Evolutionary conservation across 1,140 invertebrate genomes (phyloP).

Genomic region (Condylostylus longicornis): DNA sequence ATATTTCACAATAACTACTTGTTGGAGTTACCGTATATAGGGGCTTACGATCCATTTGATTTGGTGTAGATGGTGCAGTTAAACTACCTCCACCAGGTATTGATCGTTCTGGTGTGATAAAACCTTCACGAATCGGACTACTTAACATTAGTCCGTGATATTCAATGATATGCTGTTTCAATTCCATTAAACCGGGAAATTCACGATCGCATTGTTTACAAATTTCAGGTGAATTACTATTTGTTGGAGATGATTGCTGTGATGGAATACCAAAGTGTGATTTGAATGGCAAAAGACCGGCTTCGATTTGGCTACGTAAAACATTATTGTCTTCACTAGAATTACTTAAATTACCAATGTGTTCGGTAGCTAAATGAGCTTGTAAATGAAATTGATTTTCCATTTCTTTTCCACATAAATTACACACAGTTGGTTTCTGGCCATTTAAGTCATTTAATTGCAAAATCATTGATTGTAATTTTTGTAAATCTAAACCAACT

Average conservation of each 20-base stretch:
- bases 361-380: conserved; percentile 45
- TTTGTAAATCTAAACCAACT: conserved; percentile 65
- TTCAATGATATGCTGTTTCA: conserved; percentile 43
- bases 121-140: conserved; percentile 27
- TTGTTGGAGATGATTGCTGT: conserved; percentile 16
- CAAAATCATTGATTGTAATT: conserved; percentile 80
- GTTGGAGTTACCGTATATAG: conserved; percentile 43
- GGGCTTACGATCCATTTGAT: conserved; percentile 19
- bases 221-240: conserved; percentile 12
- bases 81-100: conserved; percentile 5
- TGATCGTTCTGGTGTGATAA: conserved; percentile 25
- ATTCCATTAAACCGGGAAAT: conserved; percentile 35
- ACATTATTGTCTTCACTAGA: conserved; percentile 10
- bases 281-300: conserved; percentile 9
- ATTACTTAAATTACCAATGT: conserved; percentile 21
- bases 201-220: conserved; percentile 45
- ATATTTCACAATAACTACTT: conserved; percentile 94
- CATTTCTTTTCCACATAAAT: conserved; percentile 43
- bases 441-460: conserved; percentile 66
- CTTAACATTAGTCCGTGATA: conserved; percentile 28
- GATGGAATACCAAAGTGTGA: conserved; percentile 17
- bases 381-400: conserved; percentile 42
- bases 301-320: conserved; percentile 6
- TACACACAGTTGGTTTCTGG: conserved; percentile 41
- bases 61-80: conserved; percentile 1